A percentile compares a stretch with the other conserved stretches of the same genome.
phyloP scores from a whole-genome alignment of 2,797 vertebrate species.

The Falco naumanni region DNA sequence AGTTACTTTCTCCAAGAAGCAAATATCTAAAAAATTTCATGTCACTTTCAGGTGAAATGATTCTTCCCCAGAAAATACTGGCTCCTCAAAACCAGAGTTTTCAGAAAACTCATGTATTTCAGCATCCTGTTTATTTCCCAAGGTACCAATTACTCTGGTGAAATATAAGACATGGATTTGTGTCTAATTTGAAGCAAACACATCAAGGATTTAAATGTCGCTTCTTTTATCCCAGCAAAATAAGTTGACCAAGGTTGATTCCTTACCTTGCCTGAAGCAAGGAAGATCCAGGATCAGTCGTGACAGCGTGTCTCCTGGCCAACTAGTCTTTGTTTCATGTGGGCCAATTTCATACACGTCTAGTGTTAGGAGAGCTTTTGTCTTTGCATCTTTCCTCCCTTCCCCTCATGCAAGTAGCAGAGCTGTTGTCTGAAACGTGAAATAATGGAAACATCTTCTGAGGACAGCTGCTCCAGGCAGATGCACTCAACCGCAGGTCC shows the following conservation, averaged over 20 bases:
- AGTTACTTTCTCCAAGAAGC: neutral
- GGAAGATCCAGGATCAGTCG: neutral
- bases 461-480: neutral
- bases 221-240: neutral
- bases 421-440: neutral
- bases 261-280: neutral
- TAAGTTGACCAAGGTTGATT: neutral
- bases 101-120: neutral
- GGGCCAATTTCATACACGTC: neutral
- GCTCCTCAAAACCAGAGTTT: neutral
- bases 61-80: neutral
- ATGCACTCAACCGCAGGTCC: neutral
- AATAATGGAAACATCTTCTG: neutral
- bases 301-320: neutral
- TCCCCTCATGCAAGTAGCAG: neutral
- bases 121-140: neutral
- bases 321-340: neutral
- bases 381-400: neutral
- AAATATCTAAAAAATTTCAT: neutral
- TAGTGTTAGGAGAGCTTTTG: neutral
- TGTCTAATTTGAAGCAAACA: neutral
- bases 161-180: neutral
- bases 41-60: neutral
- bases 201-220: neutral
- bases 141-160: neutral